Evolutionary conservation across 1,140 invertebrate genomes (phyloP).

Genomic region (Yoshiicerus persimilis): DNA sequence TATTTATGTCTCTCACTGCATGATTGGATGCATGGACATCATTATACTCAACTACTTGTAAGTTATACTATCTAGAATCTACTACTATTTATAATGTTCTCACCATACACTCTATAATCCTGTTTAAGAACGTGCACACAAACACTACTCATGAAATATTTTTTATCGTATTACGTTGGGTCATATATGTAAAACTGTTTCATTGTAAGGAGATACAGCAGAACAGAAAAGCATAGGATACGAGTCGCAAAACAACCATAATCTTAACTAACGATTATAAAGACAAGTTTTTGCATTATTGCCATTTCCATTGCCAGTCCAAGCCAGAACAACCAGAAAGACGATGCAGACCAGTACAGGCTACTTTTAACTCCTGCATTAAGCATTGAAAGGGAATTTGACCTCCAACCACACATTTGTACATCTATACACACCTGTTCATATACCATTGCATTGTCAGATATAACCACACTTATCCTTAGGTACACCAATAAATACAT

Average conservation of each 20-base stretch:
- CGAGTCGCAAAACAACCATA: not conserved
- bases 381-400: slow-evolving; percentile 29
- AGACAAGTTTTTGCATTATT: slow-evolving; percentile 3
- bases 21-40: not conserved
- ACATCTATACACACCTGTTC: not conserved
- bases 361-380: not conserved
- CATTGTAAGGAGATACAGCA: not conserved
- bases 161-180: not conserved
- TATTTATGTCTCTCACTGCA: not conserved
- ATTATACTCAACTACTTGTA: no score
- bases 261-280: not conserved
- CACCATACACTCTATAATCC: not conserved
- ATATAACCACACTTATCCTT: no score
- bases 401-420: slow-evolving; percentile 15
- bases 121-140: not conserved
- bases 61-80: not conserved
- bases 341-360: not conserved
- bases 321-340: not conserved
- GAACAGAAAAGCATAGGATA: not conserved
- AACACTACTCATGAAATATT: not conserved
- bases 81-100: not conserved
- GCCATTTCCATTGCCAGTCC: not conserved
- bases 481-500: not conserved
- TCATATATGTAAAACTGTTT: not conserved
- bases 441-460: not conserved